Evolutionary conservation across 2,797 vertebrate genomes (phyloP).

Genomic region (Pyrocephalus nanus): DNA sequence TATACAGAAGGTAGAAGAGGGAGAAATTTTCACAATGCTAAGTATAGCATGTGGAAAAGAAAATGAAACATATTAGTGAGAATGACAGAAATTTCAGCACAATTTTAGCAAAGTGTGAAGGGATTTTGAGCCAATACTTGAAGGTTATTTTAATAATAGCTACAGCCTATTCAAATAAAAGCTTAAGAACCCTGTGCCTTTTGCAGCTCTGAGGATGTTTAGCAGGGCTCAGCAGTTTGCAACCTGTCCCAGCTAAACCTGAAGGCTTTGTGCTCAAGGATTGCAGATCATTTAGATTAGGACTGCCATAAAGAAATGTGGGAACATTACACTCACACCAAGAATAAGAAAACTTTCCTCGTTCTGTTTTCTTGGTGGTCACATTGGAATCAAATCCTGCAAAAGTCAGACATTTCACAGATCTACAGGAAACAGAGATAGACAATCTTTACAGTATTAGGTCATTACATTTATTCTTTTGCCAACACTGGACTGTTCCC

Average conservation of each 20-base stretch:
- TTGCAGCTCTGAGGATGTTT: conserved; percentile 68
- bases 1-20: conserved; percentile 35
- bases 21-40: conserved; percentile 12
- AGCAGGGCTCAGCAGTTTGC: conserved; percentile 59
- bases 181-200: conserved; percentile 69
- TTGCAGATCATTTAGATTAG: conserved; percentile 56
- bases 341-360: conserved; percentile 22
- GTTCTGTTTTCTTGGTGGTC: conserved; percentile 33
- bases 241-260: conserved; percentile 60
- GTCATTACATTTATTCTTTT: conserved; percentile 15
- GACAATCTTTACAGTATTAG: conserved; percentile 31
- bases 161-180: conserved; percentile 76
- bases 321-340: conserved; percentile 29
- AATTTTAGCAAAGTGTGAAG: conserved; percentile 71
- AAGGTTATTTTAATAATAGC: conserved; percentile 78
- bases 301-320: conserved; percentile 27
- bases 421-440: conserved; percentile 35
- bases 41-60: conserved; percentile 50
- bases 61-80: conserved; percentile 68
- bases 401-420: conserved; percentile 35
- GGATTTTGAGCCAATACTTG: conserved; percentile 76
- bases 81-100: conserved; percentile 72
- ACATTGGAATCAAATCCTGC: conserved; percentile 47
- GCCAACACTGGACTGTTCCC: conserved; percentile 17
- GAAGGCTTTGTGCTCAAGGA: conserved; percentile 25